These are phyloP conservation scores for Lycopodina hypogea DNA, from an alignment of 37 sponge, comb jelly and placozoan genomes.

Conservation along the genomic window DNA sequence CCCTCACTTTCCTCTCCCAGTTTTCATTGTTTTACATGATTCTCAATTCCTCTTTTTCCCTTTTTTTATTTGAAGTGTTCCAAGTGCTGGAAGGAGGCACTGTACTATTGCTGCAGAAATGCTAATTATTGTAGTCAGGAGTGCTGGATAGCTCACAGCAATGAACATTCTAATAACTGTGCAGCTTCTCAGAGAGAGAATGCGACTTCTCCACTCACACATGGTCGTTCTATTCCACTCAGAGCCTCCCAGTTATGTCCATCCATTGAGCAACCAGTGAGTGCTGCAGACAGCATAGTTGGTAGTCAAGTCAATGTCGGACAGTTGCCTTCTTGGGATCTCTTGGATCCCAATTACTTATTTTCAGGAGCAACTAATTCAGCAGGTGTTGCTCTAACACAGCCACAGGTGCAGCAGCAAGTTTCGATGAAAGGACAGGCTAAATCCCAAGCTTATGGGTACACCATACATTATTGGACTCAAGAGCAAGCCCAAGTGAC, in stretches of 20 bases:
- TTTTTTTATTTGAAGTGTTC: conserved; percentile 49
- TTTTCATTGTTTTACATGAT: too few species aligned
- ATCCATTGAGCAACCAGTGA: neutral
- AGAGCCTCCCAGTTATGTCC: neutral
- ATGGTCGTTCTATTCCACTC: neutral
- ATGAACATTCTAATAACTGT: conserved; percentile 83
- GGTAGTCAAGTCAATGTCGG: neutral
- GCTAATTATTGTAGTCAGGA: conserved; percentile 89
- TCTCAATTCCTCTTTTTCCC: too few species aligned
- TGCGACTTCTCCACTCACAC: conserved; percentile 2
- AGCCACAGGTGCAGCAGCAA: conserved; percentile 12
- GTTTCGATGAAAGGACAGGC: too few species aligned
- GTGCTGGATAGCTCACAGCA: conserved; percentile 88
- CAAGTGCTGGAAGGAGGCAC: conserved; percentile 85
- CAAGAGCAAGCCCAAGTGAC: neutral
- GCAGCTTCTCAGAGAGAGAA: conserved; percentile 27
- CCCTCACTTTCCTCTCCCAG: too few species aligned
- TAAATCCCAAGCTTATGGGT: neutral
- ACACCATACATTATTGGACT: neutral
- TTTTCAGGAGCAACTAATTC: conserved; percentile 1
- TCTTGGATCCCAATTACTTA: neutral
- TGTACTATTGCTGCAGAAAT: conserved; percentile 94
- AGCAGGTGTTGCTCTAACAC: conserved; percentile 1
- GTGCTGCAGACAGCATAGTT: neutral
- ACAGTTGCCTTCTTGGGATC: neutral